These are phyloP conservation scores for Drosophila tripunctata DNA, from an alignment of 2,888 invertebrate genomes.

Conservation along the genomic window DNA sequence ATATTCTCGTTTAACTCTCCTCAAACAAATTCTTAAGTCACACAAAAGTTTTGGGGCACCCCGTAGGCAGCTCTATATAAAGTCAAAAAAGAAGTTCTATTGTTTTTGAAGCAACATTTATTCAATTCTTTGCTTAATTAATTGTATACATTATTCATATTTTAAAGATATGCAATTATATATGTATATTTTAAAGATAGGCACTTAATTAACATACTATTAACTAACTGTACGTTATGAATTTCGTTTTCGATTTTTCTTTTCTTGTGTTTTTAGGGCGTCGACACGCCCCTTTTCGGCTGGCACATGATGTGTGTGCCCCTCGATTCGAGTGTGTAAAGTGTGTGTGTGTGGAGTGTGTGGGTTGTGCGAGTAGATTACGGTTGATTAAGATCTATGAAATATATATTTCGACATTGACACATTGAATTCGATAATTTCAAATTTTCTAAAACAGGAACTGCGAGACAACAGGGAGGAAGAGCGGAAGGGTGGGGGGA, in stretches of 20 bases:
- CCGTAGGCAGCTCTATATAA: too few relatives aligned
- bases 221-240: conserved; percentile 75
- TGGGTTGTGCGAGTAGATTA: conserved; percentile 48
- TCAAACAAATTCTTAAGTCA: too few relatives aligned
- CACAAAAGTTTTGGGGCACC: too few relatives aligned
- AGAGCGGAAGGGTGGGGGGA: conserved; percentile 21
- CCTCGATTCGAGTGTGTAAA: conserved; percentile 37
- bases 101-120: conserved; percentile 71
- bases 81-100: not conserved
- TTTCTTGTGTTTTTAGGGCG: conserved; percentile 10
- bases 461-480: too few relatives aligned
- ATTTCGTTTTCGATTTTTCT: conserved; percentile 56
- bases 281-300: conserved; percentile 52
- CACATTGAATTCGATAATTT: conserved; percentile 77
- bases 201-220: conserved; percentile 77
- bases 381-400: conserved; percentile 60
- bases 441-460: conserved; percentile 42
- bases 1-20: too few relatives aligned
- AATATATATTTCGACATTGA: conserved; percentile 77
- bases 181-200: conserved; percentile 64
- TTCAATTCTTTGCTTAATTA: conserved; percentile 77
- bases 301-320: conserved; percentile 52
- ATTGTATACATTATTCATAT: conserved; percentile 54
- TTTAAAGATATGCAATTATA: conserved; percentile 59
- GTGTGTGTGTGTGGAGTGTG: conserved; percentile 32